Conservation (phyloP, 2,888 invertebrate species). For the Crossocerus cetratus region DNA sequence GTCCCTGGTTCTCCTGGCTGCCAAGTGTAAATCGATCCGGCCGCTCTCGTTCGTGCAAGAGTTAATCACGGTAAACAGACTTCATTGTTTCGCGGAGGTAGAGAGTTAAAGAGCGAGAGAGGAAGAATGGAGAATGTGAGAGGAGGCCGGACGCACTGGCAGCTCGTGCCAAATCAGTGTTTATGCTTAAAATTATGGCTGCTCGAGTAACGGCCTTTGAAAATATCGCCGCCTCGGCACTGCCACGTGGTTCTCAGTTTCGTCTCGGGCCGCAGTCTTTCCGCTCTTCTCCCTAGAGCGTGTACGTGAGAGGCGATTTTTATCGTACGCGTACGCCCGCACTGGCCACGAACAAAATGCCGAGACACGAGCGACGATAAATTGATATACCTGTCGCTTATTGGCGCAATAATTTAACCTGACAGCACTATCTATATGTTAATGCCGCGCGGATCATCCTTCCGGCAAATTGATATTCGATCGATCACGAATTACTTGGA, state of each 20-base stretch:
- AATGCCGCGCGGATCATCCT: constrained; percentile 39
- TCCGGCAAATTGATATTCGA: constrained; percentile 42
- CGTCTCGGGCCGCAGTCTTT: not conserved
- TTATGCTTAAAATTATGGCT: constrained; percentile 69
- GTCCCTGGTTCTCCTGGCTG: not conserved
- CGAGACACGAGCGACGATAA: constrained; percentile 27
- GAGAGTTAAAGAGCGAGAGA: constrained; percentile 30
- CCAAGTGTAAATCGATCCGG: constrained; percentile 54
- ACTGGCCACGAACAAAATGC: not conserved
- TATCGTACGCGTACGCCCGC: not conserved
- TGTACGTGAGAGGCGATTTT: constrained; percentile 15
- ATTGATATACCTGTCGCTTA: constrained; percentile 51
- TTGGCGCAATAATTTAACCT: constrained; percentile 52
- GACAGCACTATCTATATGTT: constrained; percentile 55
- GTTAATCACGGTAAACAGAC: constrained; percentile 64
- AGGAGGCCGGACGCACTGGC: constrained; percentile 35
- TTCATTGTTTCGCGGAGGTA: constrained; percentile 57
- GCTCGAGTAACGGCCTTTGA: constrained; percentile 62
- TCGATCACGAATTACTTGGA: constrained; percentile 52
- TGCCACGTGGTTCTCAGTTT: constrained; percentile 57
- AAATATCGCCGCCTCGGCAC: constrained; percentile 54
- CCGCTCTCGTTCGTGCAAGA: constrained; percentile 56
- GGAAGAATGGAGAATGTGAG: constrained; percentile 2
- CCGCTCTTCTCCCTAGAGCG: not conserved
- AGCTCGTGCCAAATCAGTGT: constrained; percentile 66